Conservation (phyloP, 2,113 vertebrate species). For the Poeciliopsis turrubarensis region DNA sequence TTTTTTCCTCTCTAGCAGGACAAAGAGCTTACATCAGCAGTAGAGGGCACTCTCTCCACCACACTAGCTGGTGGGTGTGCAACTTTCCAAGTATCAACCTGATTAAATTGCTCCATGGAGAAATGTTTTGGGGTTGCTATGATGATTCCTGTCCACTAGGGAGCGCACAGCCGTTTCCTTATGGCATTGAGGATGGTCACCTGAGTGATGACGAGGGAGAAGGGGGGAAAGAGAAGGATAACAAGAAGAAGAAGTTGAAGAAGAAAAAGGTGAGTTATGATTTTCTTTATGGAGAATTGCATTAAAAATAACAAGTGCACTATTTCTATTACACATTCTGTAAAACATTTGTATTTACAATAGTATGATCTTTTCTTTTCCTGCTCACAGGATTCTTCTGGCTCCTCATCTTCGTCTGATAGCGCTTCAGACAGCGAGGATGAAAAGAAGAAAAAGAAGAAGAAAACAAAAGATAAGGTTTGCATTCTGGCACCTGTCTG, state of each 20-base stretch:
- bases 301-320: background rate
- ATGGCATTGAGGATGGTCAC: conserved; percentile 29
- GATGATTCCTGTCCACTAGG: conserved; percentile 17
- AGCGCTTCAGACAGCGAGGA: background rate
- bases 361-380: background rate
- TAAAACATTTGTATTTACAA: background rate
- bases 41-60: conserved; percentile 3
- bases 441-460: conserved; percentile 42
- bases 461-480: conserved; percentile 7
- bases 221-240: conserved; percentile 25
- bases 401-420: background rate
- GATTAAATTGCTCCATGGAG: background rate
- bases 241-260: conserved; percentile 44
- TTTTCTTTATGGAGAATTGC: background rate
- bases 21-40: conserved; percentile 17
- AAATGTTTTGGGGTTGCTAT: conserved; percentile 2
- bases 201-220: conserved; percentile 69
- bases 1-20: conserved; percentile 19
- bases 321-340: background rate
- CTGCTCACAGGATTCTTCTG: background rate
- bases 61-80: conserved; percentile 18
- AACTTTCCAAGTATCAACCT: background rate
- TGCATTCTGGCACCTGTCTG: background rate
- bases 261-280: conserved; percentile 34
- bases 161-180: background rate